Evolutionary conservation across 1,140 invertebrate genomes (phyloP), one percentile per base, ranked within the genome.

Genomic region (Drosophila rufa): DNA sequence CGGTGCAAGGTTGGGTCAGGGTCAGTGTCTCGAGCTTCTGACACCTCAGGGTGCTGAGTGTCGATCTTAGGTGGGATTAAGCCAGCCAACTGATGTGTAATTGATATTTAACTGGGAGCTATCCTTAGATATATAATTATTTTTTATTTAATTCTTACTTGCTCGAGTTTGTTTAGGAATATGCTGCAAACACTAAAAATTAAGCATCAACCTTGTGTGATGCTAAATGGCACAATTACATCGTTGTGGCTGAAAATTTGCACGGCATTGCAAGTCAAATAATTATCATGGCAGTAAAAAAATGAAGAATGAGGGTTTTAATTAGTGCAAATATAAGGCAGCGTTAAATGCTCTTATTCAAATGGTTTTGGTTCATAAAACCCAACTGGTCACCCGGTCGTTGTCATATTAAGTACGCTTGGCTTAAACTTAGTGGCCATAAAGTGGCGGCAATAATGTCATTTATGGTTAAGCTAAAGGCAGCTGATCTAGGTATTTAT

Each of bases 1-100:
- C 45, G 43, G 50, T 47, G 66, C 51, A 73, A 59, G 66, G 51
- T 71, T 59, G 69, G 66, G 66, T 58, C 69, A 71, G 43, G 69
- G 69, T 46, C 50, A 59, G 51, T 30, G 62, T n/a, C 60, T 36
- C n/a, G 14, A 25, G 27, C 45, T 22, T 43, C 62, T 62, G 62
- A 62, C 57, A 66, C 57, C 62, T 62, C 62, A 19, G 47, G 47
- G 67, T 67, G 36, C 33, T 19, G 15, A 25, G 3, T 7, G 62
- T 17, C 62, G 40, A 62, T 43, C 40, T 66, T 19, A 25, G 25
- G 25, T 12, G 57, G 40, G 62, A 36, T 45, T 66, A 62, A 45
- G n/a, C n/a, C 15, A 11, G 11, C 7, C 11, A 62, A 22, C 22
- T 27, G 12, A 47, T 19, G 14, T 38, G 43, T 47, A 64, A 64